phyloP scores from a whole-genome alignment of 92 coral and sea anemone species.

The Paramuricea clavata region DNA sequence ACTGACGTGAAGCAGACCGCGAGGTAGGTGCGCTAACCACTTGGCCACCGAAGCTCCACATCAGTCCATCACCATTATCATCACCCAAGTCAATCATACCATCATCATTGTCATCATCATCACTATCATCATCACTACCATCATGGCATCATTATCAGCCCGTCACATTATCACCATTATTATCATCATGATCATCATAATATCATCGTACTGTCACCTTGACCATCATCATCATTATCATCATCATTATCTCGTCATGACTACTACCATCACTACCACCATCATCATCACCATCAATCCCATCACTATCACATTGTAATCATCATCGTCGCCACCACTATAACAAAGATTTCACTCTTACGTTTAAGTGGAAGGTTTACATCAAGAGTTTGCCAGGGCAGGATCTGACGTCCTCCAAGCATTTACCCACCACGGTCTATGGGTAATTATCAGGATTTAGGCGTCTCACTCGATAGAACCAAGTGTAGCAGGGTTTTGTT shows the following conservation, averaged over 20 bases:
- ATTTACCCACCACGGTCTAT: constrained; percentile 38
- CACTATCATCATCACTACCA: not conserved
- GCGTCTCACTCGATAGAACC: not conserved
- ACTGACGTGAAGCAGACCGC: too few relatives aligned
- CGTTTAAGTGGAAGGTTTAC: not conserved
- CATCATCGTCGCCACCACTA: not conserved
- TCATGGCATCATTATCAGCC: too few relatives aligned
- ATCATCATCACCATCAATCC: too few relatives aligned
- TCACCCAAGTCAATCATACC: too few relatives aligned
- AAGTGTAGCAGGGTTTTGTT: not conserved
- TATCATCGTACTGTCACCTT: not conserved
- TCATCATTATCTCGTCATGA: too few relatives aligned
- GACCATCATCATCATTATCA: not conserved
- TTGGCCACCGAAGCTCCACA: too few relatives aligned
- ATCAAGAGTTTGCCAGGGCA: constrained; percentile 14
- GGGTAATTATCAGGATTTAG: too few relatives aligned
- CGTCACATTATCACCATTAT: too few relatives aligned
- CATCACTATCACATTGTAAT: too few relatives aligned
- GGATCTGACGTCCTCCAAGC: constrained; percentile 31
- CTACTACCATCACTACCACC: too few relatives aligned
- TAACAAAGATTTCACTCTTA: not conserved
- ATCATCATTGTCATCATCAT: not conserved
- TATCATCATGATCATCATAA: not conserved
- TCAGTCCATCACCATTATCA: too few relatives aligned
- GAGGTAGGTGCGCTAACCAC: too few relatives aligned